phyloP scores from a whole-genome alignment of 2,888 invertebrate genomes.

The Xestobium rufovillosum region DNA sequence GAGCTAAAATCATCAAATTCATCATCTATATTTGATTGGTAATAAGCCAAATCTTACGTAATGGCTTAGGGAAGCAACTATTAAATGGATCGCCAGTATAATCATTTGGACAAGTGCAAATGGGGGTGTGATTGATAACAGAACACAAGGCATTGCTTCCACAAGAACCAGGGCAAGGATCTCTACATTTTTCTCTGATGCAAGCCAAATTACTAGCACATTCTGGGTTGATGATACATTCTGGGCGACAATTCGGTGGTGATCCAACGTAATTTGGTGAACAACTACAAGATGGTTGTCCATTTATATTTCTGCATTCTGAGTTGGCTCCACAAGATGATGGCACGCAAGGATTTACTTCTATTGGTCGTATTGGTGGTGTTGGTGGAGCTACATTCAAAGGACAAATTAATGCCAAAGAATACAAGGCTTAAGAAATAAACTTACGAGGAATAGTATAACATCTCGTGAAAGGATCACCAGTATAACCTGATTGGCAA shows the following conservation, averaged over 20 bases:
- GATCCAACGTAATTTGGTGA: constrained; percentile 56
- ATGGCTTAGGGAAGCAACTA: constrained; percentile 50
- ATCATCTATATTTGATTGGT: constrained; percentile 3
- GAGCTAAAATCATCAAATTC: constrained; percentile 3
- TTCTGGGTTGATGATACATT: constrained; percentile 65
- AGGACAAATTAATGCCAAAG: too few relatives aligned
- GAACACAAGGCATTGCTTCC: constrained; percentile 56
- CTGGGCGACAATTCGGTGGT: constrained; percentile 66
- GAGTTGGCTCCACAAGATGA: constrained; percentile 64
- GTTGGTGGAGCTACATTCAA: constrained; percentile 28
- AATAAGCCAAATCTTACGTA: constrained; percentile 25
- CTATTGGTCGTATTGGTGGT: constrained; percentile 33
- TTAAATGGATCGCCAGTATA: constrained; percentile 61
- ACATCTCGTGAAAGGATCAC: constrained; percentile 45
- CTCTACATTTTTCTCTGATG: constrained; percentile 63
- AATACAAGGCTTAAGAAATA: not conserved
- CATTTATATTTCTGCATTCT: constrained; percentile 54
- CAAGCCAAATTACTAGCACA: constrained; percentile 65
- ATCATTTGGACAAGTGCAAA: constrained; percentile 57
- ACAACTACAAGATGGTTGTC: constrained; percentile 59
- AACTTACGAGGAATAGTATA: constrained; percentile 34
- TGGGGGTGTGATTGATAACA: constrained; percentile 62
- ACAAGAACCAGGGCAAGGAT: constrained; percentile 68
- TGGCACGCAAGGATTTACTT: constrained; percentile 58
- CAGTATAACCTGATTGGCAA: constrained; percentile 52